These are phyloP conservation scores for Jaculus jaculus DNA, from an alignment of 2,113 vertebrate species.

Conservation along the genomic window DNA sequence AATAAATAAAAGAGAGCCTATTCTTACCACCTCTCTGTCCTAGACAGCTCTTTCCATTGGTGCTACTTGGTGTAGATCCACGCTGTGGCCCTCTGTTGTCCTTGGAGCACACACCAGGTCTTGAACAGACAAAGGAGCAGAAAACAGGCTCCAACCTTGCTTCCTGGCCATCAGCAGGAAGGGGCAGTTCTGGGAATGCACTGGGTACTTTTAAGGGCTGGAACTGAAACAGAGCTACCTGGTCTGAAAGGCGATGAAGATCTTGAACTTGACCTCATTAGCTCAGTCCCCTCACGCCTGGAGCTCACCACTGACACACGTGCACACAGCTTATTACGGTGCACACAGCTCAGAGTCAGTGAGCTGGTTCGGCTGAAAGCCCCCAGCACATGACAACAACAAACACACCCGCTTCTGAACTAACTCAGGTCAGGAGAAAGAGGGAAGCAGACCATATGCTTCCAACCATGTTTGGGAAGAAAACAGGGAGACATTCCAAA, in stretches of 20 bases:
- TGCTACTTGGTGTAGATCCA: background rate
- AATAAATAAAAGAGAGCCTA: background rate
- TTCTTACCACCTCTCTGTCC: background rate
- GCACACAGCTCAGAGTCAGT: background rate
- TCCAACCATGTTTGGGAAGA: background rate
- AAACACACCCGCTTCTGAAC: background rate
- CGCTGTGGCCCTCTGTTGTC: background rate
- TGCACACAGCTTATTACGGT: background rate
- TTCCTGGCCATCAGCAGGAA: background rate
- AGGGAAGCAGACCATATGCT: background rate
- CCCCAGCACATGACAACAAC: background rate
- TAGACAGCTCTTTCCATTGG: background rate
- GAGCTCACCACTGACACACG: background rate
- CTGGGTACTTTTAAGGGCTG: background rate
- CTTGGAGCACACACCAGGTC: accelerated
- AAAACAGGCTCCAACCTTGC: background rate
- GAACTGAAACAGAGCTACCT: background rate
- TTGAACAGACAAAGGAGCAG: background rate
- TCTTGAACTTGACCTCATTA: constrained; percentile 27
- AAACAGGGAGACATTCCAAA: constrained; percentile 49
- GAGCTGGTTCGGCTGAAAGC: background rate
- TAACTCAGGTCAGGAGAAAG: constrained; percentile 10
- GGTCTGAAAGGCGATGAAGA: background rate
- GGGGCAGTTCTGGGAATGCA: background rate
- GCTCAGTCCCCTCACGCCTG: background rate